Evolutionary conservation across 1,140 invertebrate species (phyloP).

Genomic region (Dufourea novaeangliae): DNA sequence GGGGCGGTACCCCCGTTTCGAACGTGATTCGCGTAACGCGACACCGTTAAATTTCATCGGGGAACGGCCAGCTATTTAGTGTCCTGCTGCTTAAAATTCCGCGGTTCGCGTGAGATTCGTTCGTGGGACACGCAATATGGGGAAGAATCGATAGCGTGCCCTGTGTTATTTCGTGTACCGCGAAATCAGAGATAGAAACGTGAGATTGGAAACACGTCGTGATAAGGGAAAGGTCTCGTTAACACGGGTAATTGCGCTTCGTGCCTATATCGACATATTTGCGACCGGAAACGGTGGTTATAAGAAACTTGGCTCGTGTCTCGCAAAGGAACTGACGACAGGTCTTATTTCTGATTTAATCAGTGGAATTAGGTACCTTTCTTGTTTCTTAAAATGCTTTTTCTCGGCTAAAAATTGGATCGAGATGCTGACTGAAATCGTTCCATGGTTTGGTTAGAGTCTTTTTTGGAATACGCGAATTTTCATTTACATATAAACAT

Average conservation of each 20-base stretch:
- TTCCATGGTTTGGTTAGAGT: no score
- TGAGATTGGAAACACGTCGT: neutral
- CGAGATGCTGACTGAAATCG: neutral
- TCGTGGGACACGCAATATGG: neutral
- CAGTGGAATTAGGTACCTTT: neutral
- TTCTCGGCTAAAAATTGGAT: neutral
- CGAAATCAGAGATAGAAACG: neutral
- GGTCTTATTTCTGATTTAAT: neutral
- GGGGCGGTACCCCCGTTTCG: neutral
- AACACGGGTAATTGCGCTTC: neutral
- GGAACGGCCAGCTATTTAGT: neutral
- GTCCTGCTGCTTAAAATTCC: slow-evolving; percentile 31
- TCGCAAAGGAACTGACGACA: neutral
- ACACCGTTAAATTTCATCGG: slow-evolving; percentile 3
- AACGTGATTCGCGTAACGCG: slow-evolving; percentile 5
- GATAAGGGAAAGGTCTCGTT: neutral
- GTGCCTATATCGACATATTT: neutral
- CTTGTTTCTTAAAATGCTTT: neutral
- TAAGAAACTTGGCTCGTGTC: slow-evolving; percentile 3
- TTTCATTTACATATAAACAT: no score
- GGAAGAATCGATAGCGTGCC: slow-evolving; percentile 24
- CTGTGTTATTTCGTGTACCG: neutral
- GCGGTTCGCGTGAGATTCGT: neutral
- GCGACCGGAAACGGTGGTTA: neutral
- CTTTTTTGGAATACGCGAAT: no score